These are phyloP conservation scores for Incurvaria masculella DNA, from an alignment of 2,888 invertebrate species.

Conservation along the genomic window DNA sequence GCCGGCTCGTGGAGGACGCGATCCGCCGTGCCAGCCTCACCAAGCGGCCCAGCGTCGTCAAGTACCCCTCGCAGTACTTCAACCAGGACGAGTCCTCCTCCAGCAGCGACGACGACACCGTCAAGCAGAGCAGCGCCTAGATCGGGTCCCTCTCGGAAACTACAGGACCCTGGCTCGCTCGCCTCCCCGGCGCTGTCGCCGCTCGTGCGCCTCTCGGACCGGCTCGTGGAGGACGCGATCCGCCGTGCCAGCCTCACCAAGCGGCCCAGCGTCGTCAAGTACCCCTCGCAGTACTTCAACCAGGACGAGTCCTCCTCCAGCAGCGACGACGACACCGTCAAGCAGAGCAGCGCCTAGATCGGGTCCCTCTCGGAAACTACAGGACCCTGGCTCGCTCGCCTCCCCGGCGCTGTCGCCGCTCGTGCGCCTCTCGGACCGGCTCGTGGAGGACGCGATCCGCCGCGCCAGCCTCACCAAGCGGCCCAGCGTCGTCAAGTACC, in stretches of 20 bases:
- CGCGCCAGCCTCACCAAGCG: conserved; percentile 40
- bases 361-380: too few relatives aligned
- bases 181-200: conserved; percentile 21
- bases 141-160: too few relatives aligned
- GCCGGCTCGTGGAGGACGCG: conserved; percentile 42
- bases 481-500: conserved; percentile 40
- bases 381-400: too few relatives aligned
- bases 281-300: conserved; percentile 42
- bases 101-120: too few relatives aligned
- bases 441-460: conserved; percentile 41
- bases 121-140: too few relatives aligned
- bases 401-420: conserved; percentile 24
- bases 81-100: conserved; percentile 29
- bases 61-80: conserved; percentile 44
- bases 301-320: conserved; percentile 28
- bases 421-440: conserved; percentile 31
- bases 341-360: too few relatives aligned
- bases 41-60: conserved; percentile 34
- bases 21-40: conserved; percentile 40
- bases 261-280: conserved; percentile 37
- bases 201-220: conserved; percentile 31
- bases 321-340: too few relatives aligned
- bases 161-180: too few relatives aligned
- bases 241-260: conserved; percentile 39
- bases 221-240: conserved; percentile 42